Evolutionary conservation across 2,113 vertebrate genomes (phyloP).

Genomic region (Australoheros scitulus): DNA sequence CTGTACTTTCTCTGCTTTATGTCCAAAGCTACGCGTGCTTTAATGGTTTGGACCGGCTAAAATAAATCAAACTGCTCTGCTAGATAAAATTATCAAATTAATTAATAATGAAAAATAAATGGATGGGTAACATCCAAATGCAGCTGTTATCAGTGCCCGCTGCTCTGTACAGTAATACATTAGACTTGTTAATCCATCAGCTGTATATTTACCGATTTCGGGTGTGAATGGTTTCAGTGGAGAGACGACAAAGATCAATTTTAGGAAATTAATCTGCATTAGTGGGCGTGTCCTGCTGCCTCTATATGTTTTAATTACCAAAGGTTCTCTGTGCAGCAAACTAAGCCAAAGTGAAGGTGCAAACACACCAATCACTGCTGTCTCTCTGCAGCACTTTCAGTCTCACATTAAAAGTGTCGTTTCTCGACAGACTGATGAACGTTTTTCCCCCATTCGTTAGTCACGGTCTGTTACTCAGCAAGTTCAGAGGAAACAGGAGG

Average conservation of each 20-base stretch:
- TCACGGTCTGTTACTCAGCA: constrained; percentile 13
- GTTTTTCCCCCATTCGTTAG: constrained; percentile 5
- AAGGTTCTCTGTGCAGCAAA: not conserved
- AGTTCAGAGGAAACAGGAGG: constrained; percentile 39
- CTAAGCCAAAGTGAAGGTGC: not conserved
- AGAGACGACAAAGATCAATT: not conserved
- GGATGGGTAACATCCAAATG: no score
- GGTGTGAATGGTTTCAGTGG: not conserved
- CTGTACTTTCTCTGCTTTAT: no score
- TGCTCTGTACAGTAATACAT: no score
- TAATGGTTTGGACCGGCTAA: no score
- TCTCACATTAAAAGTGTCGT: constrained; percentile 21
- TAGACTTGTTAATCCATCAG: no score
- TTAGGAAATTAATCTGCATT: not conserved
- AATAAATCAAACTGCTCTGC: no score
- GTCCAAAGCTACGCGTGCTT: no score
- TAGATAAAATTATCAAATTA: no score
- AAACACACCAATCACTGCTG: not conserved
- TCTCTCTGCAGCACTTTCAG: constrained; percentile 2
- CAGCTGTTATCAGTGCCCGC: no score
- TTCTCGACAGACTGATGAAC: constrained; percentile 20
- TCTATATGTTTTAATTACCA: not conserved
- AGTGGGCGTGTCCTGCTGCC: not conserved
- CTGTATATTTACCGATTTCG: not conserved
- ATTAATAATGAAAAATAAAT: no score